These are phyloP conservation scores for Alethe diademata DNA, from an alignment of 2,113 vertebrate genomes.

Conservation along the genomic window DNA sequence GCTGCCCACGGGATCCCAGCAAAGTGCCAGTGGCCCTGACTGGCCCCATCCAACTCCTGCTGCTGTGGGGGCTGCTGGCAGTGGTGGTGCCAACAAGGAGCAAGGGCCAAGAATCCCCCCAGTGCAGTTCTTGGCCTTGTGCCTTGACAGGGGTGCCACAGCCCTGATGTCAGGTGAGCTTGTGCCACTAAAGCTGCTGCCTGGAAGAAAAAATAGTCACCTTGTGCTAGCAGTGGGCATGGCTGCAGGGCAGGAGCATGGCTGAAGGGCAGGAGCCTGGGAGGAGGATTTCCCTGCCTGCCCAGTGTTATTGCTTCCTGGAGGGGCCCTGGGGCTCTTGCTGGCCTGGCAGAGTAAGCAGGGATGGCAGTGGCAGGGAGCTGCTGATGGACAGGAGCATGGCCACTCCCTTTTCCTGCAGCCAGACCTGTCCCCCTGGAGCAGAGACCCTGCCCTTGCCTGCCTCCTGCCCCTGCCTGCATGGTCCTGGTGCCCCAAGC, in stretches of 20 bases:
- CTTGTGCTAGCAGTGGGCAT: constrained; percentile 9
- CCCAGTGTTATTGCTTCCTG: constrained; percentile 50
- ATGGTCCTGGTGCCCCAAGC: not conserved
- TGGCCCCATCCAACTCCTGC: accelerated
- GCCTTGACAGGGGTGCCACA: not conserved
- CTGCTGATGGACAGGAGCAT: not conserved
- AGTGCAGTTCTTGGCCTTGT: not conserved
- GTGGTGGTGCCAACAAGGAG: not conserved
- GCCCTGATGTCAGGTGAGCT: not conserved
- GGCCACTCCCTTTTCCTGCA: not conserved
- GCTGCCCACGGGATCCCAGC: not conserved
- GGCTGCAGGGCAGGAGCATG: not conserved
- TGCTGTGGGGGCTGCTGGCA: not conserved
- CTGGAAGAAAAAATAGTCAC: not conserved
- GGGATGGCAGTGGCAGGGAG: not conserved
- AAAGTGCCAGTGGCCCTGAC: not conserved
- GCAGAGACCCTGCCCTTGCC: not conserved
- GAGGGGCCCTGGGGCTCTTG: not conserved
- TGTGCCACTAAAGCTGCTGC: not conserved
- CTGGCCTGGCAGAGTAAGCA: not conserved
- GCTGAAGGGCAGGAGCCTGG: not conserved
- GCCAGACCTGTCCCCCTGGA: not conserved
- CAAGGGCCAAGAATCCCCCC: not conserved
- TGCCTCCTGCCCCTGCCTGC: not conserved
- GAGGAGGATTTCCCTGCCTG: not conserved